Base-by-base conservation (phyloP, 2,888 invertebrate genomes). In the Acrobasis consociella region DNA sequence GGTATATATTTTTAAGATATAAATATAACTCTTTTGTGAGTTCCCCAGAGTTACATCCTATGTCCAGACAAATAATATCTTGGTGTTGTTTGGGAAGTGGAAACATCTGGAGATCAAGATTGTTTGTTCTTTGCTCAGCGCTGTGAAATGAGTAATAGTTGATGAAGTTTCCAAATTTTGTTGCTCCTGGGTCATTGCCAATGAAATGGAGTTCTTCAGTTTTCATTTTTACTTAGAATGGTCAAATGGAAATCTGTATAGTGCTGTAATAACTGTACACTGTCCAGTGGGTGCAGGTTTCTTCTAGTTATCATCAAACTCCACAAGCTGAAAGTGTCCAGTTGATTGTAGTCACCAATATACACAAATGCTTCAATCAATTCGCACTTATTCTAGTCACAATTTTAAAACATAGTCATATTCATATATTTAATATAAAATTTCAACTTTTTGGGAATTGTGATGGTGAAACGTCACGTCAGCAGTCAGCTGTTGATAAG, bases 61-160 rank as follows among this genome's bases (percentile, higher is more conserved):
- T 87, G 81, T 96, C 96, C 63, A 97, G 90, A 64, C 94, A 94
- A 17, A 94, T 64, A 65, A 94, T 69, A 59, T 74, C 71, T 59
- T 81, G 72, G 15, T 69, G 62, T 38, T 73, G 62, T 61, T 66
- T 46, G 31, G 66, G 64, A 37, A 49, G 52, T 49, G 85, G 82
- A 68, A 92, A 90, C 90, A 92, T 92, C 49, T 73, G 62, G 60
- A 75, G 65, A 64, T 84, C 70, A 68, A 97, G 87, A 71, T 95
- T 90, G 59, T 93, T 87, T 55, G 95, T 91, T 76, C 97, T 94
- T 70, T 95, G 94, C 64, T 93, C 91, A 31, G 95, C 94, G 62
- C 95, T 94, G 86, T 97, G 95, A 78, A 97, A 97, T 69, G 95
- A 91, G 81, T 97, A 97, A 81, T 97, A 97, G 86, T 97, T 97